phyloP scores from a whole-genome alignment of 1,140 invertebrate species.

The Bombus confusus region DNA sequence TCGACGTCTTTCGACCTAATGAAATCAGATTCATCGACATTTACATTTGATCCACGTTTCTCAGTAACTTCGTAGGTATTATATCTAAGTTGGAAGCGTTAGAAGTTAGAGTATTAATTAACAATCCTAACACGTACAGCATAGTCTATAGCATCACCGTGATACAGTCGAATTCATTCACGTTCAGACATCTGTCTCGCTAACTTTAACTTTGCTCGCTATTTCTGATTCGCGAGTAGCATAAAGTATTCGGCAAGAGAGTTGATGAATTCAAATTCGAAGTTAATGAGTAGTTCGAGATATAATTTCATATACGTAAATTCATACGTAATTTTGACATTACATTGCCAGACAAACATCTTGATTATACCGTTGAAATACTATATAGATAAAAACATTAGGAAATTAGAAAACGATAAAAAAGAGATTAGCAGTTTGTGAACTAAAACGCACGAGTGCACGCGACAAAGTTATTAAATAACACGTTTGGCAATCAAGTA shows the following conservation, averaged over 20 bases:
- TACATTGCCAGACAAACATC: too few species aligned
- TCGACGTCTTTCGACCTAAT: not conserved
- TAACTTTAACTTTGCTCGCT: not conserved
- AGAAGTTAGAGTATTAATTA: conserved; percentile 13
- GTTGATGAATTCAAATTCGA: not conserved
- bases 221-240: not conserved
- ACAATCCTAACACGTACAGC: not conserved
- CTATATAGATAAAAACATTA: too few species aligned
- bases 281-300: not conserved
- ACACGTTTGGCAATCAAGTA: not conserved
- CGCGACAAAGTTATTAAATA: too few species aligned
- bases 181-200: not conserved
- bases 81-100: not conserved
- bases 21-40: not conserved
- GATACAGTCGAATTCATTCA: not conserved
- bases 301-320: too few species aligned
- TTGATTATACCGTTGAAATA: too few species aligned
- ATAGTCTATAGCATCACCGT: not conserved
- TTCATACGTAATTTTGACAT: too few species aligned
- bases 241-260: not conserved
- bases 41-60: not conserved
- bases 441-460: too few species aligned
- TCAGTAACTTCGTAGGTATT: not conserved
- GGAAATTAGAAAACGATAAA: too few species aligned
- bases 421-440: too few species aligned